Percentiles rank a stretch among this genome's conserved stretches.
Conservation (phyloP, 2,797 vertebrate genomes). For the Platyrinchus mystaceus region DNA sequence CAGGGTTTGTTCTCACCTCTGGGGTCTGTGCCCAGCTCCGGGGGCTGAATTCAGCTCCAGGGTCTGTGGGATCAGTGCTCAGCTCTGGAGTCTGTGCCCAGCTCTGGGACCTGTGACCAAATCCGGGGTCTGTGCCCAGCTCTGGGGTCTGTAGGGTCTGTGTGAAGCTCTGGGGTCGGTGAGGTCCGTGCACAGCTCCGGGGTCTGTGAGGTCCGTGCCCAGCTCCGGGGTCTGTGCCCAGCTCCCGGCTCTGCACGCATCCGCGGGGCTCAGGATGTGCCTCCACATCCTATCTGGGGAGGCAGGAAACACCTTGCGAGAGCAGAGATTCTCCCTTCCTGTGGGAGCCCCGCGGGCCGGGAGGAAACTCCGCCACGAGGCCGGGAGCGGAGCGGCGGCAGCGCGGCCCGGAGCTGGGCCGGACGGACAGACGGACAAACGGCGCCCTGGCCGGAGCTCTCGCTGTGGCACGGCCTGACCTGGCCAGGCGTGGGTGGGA, state of each 20-base stretch:
- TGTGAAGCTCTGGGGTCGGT: background rate
- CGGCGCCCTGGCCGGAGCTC: accelerated
- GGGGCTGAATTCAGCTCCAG: background rate
- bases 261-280: background rate
- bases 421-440: background rate
- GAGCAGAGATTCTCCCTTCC: conserved; percentile 40
- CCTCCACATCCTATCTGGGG: background rate
- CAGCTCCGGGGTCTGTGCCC: background rate
- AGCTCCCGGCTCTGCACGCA: background rate
- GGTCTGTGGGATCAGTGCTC: background rate
- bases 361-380: background rate
- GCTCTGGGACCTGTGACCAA: no score
- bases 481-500: accelerated
- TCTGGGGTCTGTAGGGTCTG: background rate
- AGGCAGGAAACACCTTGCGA: conserved; percentile 48
- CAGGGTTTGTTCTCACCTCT: background rate
- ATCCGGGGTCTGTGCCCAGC: background rate
- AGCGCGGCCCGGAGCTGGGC: background rate
- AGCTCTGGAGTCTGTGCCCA: background rate
- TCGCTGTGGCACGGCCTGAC: background rate
- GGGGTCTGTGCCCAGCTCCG: background rate
- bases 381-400: accelerated
- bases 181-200: background rate
- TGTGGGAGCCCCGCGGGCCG: background rate
- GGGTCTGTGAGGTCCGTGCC: background rate